Base-by-base conservation (phyloP, 1,140 invertebrate genomes). In the Neomicropteryx cornuta region DNA sequence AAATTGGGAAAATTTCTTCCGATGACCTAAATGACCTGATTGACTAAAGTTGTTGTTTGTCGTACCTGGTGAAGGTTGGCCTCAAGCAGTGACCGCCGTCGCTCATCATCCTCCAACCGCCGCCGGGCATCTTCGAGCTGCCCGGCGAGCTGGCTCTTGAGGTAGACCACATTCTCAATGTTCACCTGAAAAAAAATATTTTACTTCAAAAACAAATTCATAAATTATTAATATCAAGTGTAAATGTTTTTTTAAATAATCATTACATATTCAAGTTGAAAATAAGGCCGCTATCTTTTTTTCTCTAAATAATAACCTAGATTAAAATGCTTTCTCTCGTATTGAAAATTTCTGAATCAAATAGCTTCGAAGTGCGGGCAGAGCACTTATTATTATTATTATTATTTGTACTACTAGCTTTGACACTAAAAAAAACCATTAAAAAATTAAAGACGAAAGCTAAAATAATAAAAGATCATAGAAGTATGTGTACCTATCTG, bases 91-190 rank as follows among this genome's bases (percentile, higher is more conserved):
- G 85, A 79, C 52, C 91, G 85, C 63, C 90, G 85, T 58, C 89
- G 79, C 56, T 96, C 92, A 58, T 96, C 92, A 68, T 95, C 90
- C 66, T 97, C 93, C 44, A 93, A 77, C 55, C 87, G 81, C 53
- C 93, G 84, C 52, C 89, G 83, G 48, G 87, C 80, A 66, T 97
- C 92, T 53, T 97, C 92, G 39, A 96, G 75, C 70, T 94, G 90
- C 48, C 83, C 76, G 41, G 76, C 78, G 22, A 94, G 62, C 66
- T 95, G 89, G 53, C 76, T 79, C 71, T 81, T 94, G 60, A 91
- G 76, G 71, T 94, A 94, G 44, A 76, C 75, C 46, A 84, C 77
- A 60, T 89, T 94, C 69, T 96, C 92, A 58, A 95, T 83, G 64
- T 81, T 87, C 45, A 92, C 83, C 76, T 78, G 45, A 18, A 62